A percentile compares a stretch with the other conserved stretches of the same genome.
Conservation (phyloP, 2,797 vertebrate genomes). For the Melanitta fusca region DNA sequence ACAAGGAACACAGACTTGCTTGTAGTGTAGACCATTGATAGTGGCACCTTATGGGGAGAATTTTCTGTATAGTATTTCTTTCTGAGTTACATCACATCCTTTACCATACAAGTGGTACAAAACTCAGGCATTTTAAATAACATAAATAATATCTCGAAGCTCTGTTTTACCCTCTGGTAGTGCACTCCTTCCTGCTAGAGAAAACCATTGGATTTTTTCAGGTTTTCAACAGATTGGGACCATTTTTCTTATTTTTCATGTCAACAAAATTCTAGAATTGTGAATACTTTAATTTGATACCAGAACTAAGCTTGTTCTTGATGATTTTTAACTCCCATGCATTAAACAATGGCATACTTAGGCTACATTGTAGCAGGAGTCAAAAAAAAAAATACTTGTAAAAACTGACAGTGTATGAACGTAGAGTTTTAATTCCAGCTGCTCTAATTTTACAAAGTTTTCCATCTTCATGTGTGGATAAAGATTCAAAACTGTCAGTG, state of each 20-base stretch:
- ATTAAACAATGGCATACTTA: not conserved
- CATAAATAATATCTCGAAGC: not conserved
- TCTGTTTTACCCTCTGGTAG: fast-evolving
- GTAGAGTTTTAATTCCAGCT: not conserved
- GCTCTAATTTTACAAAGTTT: not conserved
- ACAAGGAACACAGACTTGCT: not conserved
- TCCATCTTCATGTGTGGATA: not conserved
- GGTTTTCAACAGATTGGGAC: not conserved
- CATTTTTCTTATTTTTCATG: not conserved
- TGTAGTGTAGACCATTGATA: not conserved
- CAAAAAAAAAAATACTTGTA: not conserved
- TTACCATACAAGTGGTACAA: not conserved
- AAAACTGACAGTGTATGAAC: not conserved
- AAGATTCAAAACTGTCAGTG: not conserved
- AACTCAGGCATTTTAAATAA: not conserved
- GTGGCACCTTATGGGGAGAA: not conserved
- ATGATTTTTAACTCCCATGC: not conserved
- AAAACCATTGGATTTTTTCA: not conserved
- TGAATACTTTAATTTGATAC: not conserved
- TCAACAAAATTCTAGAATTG: not conserved
- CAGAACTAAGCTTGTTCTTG: not conserved
- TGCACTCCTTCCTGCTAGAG: fast-evolving
- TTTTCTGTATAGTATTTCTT: not conserved
- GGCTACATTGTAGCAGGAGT: not conserved
- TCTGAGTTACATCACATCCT: not conserved